Base-by-base conservation (phyloP, 1,140 invertebrate genomes). In the Delia radicum region DNA sequence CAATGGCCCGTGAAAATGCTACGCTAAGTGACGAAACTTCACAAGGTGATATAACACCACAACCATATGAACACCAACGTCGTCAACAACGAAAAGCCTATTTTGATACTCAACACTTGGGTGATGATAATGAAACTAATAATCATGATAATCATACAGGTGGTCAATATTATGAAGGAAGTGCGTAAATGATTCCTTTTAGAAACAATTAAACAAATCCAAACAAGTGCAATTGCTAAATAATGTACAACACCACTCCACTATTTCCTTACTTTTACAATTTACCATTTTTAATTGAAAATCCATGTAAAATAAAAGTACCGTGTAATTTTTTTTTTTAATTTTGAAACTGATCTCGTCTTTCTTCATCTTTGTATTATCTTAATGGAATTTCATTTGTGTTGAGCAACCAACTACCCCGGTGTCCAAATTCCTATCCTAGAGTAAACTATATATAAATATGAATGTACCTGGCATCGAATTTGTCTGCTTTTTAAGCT, bases 1-100 rank as follows among this genome's bases (percentile, higher is more conserved):
- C 83, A 48, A 42, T 42, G 37, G 79, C 79, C 37, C 75, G 69
- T 26, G 42, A 15, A 24, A 55, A 4, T 21, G n/a, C 63, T n/a
- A 18, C 31, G 31, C 37, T 27, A 12, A 65, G 73, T 33, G 74
- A 71, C 15, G 31, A 42, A n/a, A 65, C 69, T 26, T 1, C 74
- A 10, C 29, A 21, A n/a, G 62, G 62, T 28, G 6, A 18, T 13
- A 8, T 27, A 31, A 13, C 33, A 37, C 6, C 3, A 10, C 48
- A 21, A 18, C 21, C 18, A 2, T 7, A 55, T 10, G n/a, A 55
- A 7, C 48, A 55, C 18, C 48, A 48, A 48, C 46, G 18, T n/a
- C 46, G 24, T n/a, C 18, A 55, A 55, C 48, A 55, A 21, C 71
- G 42, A 15, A 55, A 26, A 46, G 24, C 42, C 1, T 73, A 28